Evolutionary conservation across 2,888 invertebrate genomes (phyloP), one percentile per base, ranked within the genome.

Genomic region (Salpingus planirostris): DNA sequence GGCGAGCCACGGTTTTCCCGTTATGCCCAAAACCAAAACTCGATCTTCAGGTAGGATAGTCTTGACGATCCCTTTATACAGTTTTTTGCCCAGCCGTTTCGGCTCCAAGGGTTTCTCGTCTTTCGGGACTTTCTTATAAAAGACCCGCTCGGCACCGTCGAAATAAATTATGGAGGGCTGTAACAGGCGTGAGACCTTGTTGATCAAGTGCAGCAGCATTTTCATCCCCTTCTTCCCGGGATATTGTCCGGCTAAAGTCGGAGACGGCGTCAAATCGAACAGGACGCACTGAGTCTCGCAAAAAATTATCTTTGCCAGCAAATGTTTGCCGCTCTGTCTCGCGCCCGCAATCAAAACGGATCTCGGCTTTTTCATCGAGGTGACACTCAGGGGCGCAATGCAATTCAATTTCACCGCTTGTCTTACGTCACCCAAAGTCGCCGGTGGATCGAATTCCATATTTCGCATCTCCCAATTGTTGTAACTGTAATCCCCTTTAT

Each of bases 111-210:
- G 60, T 59, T 73, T 74, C 42, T 81, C 78, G 24, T 71, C 69
- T 38, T 68, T 65, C 0, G 80, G 76, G 2, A 80, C 70, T 55
- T 72, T 76, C 46, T 76, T 80, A 40, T 74, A 77, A 64, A 81
- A 87, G 41, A 79, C 67, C 50, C 72, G 76, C 36, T 83, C 81
- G 1, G 71, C 78, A 25, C 70, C 67, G 3, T 79, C 76, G 12
- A 88, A 71, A 41, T 78, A 72, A 37, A 88, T 75, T 1, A 89
- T 66, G 0, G 83, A 74, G 0, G 88, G 88, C 47, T 85, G 81
- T 52, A 77, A 71, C n/a, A 73, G 31, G 39, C 68, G 67, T 13
- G 77, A 70, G 49, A 80, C 76, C 69, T 76, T 86, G 26, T 70
- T 71, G 1, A 88, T 65, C 13, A 76, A 69, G 38, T 74, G 70